Percentiles rank a stretch among this genome's conserved stretches.
Evolutionary conservation across 2,888 invertebrate species (phyloP).

Genomic region (Eristalinus sepulchralis): DNA sequence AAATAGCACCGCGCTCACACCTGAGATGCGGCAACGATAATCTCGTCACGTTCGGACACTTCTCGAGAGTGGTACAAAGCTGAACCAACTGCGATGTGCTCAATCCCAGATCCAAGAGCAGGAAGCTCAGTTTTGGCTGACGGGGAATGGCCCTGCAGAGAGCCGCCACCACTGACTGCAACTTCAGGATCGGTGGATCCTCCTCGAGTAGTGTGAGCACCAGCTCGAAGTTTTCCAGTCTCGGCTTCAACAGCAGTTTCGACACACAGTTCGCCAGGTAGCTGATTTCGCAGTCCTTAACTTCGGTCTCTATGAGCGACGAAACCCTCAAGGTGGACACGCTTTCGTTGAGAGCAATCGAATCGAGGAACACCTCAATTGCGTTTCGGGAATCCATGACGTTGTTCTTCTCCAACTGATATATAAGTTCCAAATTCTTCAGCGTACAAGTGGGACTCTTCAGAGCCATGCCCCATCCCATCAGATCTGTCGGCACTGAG

Average conservation of each 20-base stretch:
- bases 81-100: conserved; percentile 82
- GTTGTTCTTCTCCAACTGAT: conserved; percentile 81
- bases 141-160: conserved; percentile 79
- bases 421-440: conserved; percentile 82
- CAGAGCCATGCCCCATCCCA: conserved; percentile 82
- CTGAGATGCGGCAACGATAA: conserved; percentile 83
- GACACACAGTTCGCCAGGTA: conserved; percentile 81
- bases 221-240: conserved; percentile 82
- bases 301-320: conserved; percentile 82
- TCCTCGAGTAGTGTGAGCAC: conserved; percentile 83
- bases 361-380: conserved; percentile 82
- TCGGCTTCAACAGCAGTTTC: conserved; percentile 81
- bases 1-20: conserved; percentile 82
- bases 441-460: conserved; percentile 81
- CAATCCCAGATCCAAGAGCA: conserved; percentile 83
- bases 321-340: conserved; percentile 82
- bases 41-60: conserved; percentile 82
- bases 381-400: conserved; percentile 76
- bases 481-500: conserved; percentile 81
- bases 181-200: conserved; percentile 81
- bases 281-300: conserved; percentile 82
- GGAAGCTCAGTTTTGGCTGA: conserved; percentile 80
- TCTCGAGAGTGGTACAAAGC: conserved; percentile 81
- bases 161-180: conserved; percentile 83
- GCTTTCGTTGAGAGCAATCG: conserved; percentile 82